Percentiles rank a stretch among this genome's conserved stretches.
Evolutionary conservation across 2,888 invertebrate species (phyloP).

Genomic region (Dexiosoma caninum): DNA sequence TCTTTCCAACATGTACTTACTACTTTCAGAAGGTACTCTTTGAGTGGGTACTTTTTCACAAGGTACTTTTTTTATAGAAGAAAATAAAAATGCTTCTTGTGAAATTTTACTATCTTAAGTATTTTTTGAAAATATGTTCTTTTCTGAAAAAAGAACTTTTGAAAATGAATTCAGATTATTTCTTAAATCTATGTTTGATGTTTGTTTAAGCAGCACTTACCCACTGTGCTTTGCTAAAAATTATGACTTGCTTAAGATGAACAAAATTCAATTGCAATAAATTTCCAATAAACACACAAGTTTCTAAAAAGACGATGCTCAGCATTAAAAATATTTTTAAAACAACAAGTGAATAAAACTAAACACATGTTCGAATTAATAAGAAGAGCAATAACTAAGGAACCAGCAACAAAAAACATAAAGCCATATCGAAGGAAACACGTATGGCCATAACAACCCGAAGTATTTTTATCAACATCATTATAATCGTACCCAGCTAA

Average conservation of each 20-base stretch:
- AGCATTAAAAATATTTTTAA: constrained; percentile 46
- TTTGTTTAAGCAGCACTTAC: too few species aligned
- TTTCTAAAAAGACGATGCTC: constrained; percentile 42
- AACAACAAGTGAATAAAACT: constrained; percentile 47
- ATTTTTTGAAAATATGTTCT: background rate
- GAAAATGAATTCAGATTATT: too few species aligned
- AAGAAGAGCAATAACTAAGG: background rate
- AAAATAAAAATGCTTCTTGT: background rate
- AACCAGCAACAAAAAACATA: background rate
- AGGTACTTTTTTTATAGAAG: background rate
- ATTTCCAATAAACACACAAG: constrained; percentile 46
- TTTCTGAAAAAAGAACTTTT: too few species aligned
- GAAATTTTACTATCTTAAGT: background rate
- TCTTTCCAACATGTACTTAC: background rate
- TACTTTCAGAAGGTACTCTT: background rate
- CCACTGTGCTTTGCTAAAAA: constrained; percentile 42
- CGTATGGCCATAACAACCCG: constrained; percentile 62
- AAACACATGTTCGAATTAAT: constrained; percentile 31
- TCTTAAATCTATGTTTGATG: too few species aligned
- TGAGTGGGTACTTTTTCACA: background rate
- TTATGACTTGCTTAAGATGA: constrained; percentile 34
- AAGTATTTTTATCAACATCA: constrained; percentile 60
- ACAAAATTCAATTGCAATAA: constrained; percentile 60
- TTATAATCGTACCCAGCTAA: constrained; percentile 50
- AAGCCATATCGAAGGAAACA: constrained; percentile 11